These are phyloP conservation scores for Lates calcarifer DNA, from an alignment of 2,113 vertebrate species.

Conservation along the genomic window DNA sequence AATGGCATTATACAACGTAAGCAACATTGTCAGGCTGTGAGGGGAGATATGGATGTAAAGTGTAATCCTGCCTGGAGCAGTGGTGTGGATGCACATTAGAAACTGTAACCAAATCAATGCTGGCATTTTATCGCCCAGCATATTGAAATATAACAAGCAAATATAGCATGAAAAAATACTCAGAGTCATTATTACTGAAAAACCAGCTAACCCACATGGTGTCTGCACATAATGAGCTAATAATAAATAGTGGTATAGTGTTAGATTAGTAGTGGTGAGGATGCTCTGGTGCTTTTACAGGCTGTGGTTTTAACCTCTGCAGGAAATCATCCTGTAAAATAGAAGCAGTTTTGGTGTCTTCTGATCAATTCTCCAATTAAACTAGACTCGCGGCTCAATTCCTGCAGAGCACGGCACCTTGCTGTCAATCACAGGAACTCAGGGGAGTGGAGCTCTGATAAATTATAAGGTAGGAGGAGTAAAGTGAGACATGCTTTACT, in stretches of 20 bases:
- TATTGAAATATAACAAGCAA: slow-evolving; percentile 20
- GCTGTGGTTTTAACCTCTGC: slow-evolving; percentile 5
- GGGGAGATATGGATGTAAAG: slow-evolving; percentile 14
- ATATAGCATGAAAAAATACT: slow-evolving; percentile 6
- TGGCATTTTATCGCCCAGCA: slow-evolving; percentile 5
- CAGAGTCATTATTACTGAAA: background rate
- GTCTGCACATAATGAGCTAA: slow-evolving; percentile 8
- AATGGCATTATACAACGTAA: slow-evolving; percentile 18
- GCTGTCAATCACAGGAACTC: slow-evolving; percentile 44
- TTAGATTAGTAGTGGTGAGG: background rate
- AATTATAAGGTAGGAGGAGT: background rate
- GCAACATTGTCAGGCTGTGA: background rate
- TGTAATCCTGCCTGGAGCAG: slow-evolving; percentile 28
- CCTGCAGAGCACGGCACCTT: background rate
- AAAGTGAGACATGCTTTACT: background rate
- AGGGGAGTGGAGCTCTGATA: background rate
- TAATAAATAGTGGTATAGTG: background rate
- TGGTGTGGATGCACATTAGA: slow-evolving; percentile 17
- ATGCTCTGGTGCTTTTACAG: slow-evolving; percentile 2
- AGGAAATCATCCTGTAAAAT: slow-evolving; percentile 25
- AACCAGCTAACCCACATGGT: slow-evolving; percentile 18
- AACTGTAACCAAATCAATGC: slow-evolving; percentile 33
- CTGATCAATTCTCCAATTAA: slow-evolving; percentile 43
- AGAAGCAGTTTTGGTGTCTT: slow-evolving; percentile 18
- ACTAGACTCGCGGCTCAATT: background rate